Conservation (phyloP, 2,113 vertebrate genomes). For the Microtus ochrogaster region DNA sequence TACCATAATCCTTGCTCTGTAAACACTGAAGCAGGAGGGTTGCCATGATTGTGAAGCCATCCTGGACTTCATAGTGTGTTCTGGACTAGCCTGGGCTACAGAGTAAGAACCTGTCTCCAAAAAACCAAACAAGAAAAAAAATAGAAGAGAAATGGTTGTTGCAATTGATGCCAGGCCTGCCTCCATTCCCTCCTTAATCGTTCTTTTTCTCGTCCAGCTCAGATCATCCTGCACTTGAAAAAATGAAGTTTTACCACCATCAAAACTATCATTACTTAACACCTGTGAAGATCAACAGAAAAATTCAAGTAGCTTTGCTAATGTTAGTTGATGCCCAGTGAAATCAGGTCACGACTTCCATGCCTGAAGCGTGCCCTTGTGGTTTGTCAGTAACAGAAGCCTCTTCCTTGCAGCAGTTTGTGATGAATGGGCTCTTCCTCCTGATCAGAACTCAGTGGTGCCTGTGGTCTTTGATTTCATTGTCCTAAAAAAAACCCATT, state of each 20-base stretch:
- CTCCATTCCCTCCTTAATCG: conserved; percentile 1
- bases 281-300: conserved; percentile 52
- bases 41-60: not conserved
- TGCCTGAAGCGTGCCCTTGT: not conserved
- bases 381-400: not conserved
- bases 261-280: conserved; percentile 59
- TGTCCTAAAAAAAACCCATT: not conserved
- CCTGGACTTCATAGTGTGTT: not conserved
- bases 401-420: not conserved
- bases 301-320: conserved; percentile 63
- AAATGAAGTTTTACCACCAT: conserved; percentile 60
- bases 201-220: conserved; percentile 65
- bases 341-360: conserved; percentile 13
- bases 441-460: not conserved
- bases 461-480: not conserved
- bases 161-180: not conserved
- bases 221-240: conserved; percentile 61
- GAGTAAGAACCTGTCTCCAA: not conserved
- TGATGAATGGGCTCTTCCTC: not conserved
- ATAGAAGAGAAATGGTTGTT: not conserved
- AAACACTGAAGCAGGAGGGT: not conserved
- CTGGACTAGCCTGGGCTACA: not conserved
- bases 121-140: not conserved
- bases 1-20: not conserved
- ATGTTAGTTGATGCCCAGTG: conserved; percentile 37